These are phyloP conservation scores for Myotis davidii DNA, from an alignment of 2,113 vertebrate species.

Conservation along the genomic window DNA sequence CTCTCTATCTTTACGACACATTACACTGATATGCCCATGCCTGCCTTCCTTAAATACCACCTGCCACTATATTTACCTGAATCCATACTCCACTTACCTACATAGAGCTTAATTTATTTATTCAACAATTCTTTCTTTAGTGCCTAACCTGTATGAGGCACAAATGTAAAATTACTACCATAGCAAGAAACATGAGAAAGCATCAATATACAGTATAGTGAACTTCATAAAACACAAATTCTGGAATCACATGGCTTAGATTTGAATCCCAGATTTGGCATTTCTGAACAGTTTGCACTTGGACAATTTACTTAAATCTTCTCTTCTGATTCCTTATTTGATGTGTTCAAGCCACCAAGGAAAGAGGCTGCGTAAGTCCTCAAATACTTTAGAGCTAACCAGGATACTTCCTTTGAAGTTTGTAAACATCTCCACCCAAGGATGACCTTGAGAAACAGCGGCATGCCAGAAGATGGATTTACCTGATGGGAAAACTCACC, in stretches of 20 bases:
- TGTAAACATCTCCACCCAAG: not conserved
- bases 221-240: not conserved
- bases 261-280: not conserved
- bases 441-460: not conserved
- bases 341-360: not conserved
- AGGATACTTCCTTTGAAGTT: not conserved
- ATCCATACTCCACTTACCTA: not conserved
- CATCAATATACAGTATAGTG: not conserved
- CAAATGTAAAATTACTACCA: not conserved
- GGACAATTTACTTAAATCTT: not conserved
- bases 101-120: not conserved
- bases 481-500: not conserved
- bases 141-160: not conserved
- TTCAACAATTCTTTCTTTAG: not conserved
- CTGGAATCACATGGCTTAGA: not conserved
- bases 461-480: slow-evolving; percentile 38
- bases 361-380: not conserved
- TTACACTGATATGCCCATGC: not conserved
- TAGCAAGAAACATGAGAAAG: not conserved
- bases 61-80: not conserved
- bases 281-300: not conserved
- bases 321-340: not conserved
- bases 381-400: not conserved
- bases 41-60: not conserved
- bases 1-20: not conserved